Evolutionary conservation across 2,113 vertebrate species (phyloP), one percentile per base, ranked within the genome.

Genomic region (Origma solitaria): DNA sequence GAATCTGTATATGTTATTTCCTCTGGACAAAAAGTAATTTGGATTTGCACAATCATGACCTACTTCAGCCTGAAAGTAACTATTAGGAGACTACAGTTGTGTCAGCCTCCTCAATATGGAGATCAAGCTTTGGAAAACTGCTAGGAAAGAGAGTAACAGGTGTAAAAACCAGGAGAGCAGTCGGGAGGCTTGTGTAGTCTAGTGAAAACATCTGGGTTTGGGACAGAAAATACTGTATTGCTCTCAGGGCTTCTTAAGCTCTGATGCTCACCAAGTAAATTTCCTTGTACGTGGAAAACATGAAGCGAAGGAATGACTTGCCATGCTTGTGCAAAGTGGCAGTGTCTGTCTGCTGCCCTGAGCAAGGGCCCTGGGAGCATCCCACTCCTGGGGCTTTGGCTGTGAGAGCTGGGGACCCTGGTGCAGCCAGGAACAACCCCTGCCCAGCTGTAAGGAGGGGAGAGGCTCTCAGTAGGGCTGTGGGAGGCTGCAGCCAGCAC

Each of bases 381-480:
- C 19, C 12, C 3, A 2, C 3, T 79, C 11, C 10, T 14, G 18
- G 24, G n/a, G 17, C 7, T 35, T 62, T 40, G 35, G 10, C 84
- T 68, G 24, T 1, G 6, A 17, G 45, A 15, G 6, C 42, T 45
- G 6, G 12, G 49, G 22, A 37, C 18, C 12, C 25, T 78, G 49
- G 5, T 40, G 23, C 33, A 38, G 27, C 33, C 30, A 25, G 61
- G 30, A 79, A 25, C 20, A 45, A 1, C 7, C 15, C 5, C 20
- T 1, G 1, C 54, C 27, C 49, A 6, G 3, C 22, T 2, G 1
- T 35, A 18, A 10, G 0, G 0, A 33, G 33, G 28, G 28, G 11
- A 40, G 45, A 60, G 62, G 50, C 35, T 75, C 37, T 51, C 53
- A 57, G 37, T 25, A 51, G 85, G 2, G 8, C 57, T 61, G 24